A percentile compares a stretch with the other conserved stretches of the same genome.
These are phyloP conservation scores for Silurus asotus DNA, from an alignment of 2,113 vertebrate genomes.

Conservation along the genomic window DNA sequence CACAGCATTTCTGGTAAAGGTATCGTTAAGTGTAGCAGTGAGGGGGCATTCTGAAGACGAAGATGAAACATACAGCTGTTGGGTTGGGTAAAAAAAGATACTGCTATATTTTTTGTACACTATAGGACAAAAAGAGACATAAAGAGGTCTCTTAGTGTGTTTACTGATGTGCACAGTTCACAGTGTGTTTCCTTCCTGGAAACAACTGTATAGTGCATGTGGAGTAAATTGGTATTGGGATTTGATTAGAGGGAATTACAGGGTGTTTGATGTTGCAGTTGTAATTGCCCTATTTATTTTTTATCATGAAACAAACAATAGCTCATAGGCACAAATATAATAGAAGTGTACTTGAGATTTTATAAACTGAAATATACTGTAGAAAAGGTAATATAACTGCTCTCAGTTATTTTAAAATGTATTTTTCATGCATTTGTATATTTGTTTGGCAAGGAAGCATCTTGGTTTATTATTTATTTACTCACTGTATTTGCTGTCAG, in stretches of 20 bases:
- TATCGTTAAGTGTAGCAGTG: conserved; percentile 24
- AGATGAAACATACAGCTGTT: conserved; percentile 14
- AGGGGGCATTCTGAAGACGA: neutral
- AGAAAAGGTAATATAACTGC: neutral
- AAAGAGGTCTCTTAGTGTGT: neutral
- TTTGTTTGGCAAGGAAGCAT: neutral
- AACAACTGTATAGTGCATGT: conserved; percentile 3
- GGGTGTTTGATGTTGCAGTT: conserved; percentile 54
- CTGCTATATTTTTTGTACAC: neutral
- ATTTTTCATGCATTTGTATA: neutral
- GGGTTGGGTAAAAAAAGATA: neutral
- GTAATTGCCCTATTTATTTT: conserved; percentile 59
- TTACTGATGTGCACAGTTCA: conserved; percentile 1
- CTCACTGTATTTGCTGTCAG: conserved; percentile 2
- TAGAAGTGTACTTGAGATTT: conserved; percentile 17
- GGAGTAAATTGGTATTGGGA: conserved; percentile 47
- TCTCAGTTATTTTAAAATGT: neutral
- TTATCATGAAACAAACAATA: conserved; percentile 59
- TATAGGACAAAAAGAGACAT: neutral
- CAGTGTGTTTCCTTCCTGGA: conserved; percentile 22
- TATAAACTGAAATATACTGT: neutral
- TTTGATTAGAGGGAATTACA: conserved; percentile 62
- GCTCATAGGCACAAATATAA: conserved; percentile 54
- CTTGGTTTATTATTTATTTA: neutral
- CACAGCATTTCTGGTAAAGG: conserved; percentile 19